A percentile compares a stretch with the other conserved stretches of the same genome.
Evolutionary conservation across 2,797 vertebrate species (phyloP).

Genomic region (Balearica regulorum): DNA sequence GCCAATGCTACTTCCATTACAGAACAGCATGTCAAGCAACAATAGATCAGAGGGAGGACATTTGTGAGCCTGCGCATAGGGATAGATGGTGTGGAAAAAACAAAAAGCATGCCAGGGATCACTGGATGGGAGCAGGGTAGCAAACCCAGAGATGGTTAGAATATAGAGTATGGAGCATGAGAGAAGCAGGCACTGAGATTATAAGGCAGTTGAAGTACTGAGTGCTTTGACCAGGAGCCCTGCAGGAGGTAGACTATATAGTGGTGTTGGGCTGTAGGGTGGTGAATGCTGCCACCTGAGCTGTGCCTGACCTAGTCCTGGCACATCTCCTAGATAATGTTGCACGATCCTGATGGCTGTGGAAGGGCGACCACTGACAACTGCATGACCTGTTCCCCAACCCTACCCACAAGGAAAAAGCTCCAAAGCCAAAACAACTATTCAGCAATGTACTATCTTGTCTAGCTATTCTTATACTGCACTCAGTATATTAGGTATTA

Average conservation of each 20-base stretch:
- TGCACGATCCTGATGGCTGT: background rate
- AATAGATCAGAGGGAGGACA: background rate
- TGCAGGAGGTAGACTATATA: background rate
- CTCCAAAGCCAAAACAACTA: slow-evolving; percentile 7
- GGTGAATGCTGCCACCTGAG: background rate
- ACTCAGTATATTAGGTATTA: background rate
- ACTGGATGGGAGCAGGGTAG: background rate
- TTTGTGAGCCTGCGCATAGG: background rate
- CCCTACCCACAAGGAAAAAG: background rate
- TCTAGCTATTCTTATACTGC: slow-evolving; percentile 3
- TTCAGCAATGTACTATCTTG: background rate
- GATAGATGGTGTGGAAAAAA: background rate
- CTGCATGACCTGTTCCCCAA: background rate
- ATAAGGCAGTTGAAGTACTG: background rate
- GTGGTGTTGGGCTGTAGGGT: background rate
- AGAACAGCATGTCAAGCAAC: background rate
- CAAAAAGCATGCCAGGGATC: background rate
- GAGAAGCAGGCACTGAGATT: background rate
- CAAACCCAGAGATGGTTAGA: background rate
- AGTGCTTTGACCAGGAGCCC: background rate
- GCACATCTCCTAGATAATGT: background rate
- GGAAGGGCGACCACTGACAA: background rate
- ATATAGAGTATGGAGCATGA: background rate
- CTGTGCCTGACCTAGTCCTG: background rate
- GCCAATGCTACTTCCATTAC: background rate